These are phyloP conservation scores for Lypha dubia DNA, from an alignment of 2,888 invertebrate genomes.

Conservation along the genomic window DNA sequence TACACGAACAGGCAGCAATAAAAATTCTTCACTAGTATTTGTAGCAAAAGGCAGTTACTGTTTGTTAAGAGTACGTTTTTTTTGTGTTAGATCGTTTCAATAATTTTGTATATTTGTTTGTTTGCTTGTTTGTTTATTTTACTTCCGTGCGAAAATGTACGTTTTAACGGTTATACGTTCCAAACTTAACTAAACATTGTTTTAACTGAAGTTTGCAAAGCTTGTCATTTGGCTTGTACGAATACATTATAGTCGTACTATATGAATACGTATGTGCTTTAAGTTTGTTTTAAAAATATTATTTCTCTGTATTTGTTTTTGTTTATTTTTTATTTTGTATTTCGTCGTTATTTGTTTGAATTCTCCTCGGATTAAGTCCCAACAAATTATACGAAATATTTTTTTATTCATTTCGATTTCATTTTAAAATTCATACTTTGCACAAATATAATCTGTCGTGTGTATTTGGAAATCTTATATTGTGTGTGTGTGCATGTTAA, in stretches of 20 bases:
- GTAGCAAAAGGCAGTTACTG: conserved; percentile 39
- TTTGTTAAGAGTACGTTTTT: conserved; percentile 43
- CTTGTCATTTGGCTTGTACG: conserved; percentile 61
- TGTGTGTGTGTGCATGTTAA: conserved; percentile 72
- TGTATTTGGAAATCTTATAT: conserved; percentile 55
- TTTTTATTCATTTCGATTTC: conserved; percentile 43
- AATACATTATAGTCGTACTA: conserved; percentile 12
- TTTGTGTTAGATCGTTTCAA: conserved; percentile 15
- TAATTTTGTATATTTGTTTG: neutral
- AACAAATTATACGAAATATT: conserved; percentile 41
- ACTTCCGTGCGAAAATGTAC: conserved; percentile 75
- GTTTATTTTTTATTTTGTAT: no score
- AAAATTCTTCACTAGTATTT: neutral
- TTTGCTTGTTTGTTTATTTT: conserved; percentile 40
- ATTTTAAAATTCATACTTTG: conserved; percentile 68
- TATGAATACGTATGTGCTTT: conserved; percentile 24
- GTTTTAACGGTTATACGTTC: conserved; percentile 76
- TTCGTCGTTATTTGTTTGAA: conserved; percentile 40
- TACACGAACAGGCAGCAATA: conserved; percentile 44
- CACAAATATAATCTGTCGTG: conserved; percentile 67
- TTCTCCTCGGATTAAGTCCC: conserved; percentile 40
- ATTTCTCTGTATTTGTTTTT: conserved; percentile 12
- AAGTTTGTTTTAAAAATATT: conserved; percentile 33
- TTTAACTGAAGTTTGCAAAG: conserved; percentile 76
- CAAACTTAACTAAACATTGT: conserved; percentile 80